Conservation (phyloP, 2,797 vertebrate species). For the Amblyraja radiata region DNA sequence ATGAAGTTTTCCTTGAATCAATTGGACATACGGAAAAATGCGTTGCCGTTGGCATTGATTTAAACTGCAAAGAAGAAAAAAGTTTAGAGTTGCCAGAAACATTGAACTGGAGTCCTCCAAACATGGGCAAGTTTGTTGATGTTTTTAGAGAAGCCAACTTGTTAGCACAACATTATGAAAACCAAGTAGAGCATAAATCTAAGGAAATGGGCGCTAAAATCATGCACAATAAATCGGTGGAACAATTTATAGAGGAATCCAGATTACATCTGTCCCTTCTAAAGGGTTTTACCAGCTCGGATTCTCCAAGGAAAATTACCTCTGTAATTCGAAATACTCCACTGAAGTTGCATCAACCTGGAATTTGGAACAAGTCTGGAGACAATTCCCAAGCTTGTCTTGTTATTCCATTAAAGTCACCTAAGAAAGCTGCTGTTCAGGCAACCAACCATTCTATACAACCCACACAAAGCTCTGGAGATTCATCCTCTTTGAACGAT, state of each 20-base stretch:
- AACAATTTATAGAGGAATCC: slow-evolving; percentile 67
- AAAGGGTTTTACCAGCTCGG: slow-evolving; percentile 57
- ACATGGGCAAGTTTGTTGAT: slow-evolving; percentile 70
- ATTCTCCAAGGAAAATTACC: slow-evolving; percentile 71
- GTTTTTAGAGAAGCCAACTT: slow-evolving; percentile 77
- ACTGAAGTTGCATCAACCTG: slow-evolving; percentile 62
- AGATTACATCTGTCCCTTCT: slow-evolving; percentile 63
- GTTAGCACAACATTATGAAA: slow-evolving; percentile 67
- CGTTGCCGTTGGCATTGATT: slow-evolving; percentile 51
- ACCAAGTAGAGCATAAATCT: slow-evolving; percentile 36
- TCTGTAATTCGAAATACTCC: slow-evolving; percentile 74
- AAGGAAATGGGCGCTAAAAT: background rate
- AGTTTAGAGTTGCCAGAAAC: slow-evolving; percentile 35
- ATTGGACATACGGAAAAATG: slow-evolving; percentile 65
- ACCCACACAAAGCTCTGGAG: slow-evolving; percentile 46
- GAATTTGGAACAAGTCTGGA: slow-evolving; percentile 55
- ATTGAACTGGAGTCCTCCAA: slow-evolving; percentile 65
- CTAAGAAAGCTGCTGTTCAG: slow-evolving; percentile 41
- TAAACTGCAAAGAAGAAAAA: slow-evolving; percentile 35
- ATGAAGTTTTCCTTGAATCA: slow-evolving; percentile 77
- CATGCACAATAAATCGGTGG: slow-evolving; percentile 42
- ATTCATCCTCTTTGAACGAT: slow-evolving; percentile 1
- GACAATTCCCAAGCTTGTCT: slow-evolving; percentile 24
- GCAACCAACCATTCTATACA: slow-evolving; percentile 54
- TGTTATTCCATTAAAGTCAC: slow-evolving; percentile 30